Base-by-base conservation (phyloP, 2,113 vertebrate species). In the Mionectes macconnelli region DNA sequence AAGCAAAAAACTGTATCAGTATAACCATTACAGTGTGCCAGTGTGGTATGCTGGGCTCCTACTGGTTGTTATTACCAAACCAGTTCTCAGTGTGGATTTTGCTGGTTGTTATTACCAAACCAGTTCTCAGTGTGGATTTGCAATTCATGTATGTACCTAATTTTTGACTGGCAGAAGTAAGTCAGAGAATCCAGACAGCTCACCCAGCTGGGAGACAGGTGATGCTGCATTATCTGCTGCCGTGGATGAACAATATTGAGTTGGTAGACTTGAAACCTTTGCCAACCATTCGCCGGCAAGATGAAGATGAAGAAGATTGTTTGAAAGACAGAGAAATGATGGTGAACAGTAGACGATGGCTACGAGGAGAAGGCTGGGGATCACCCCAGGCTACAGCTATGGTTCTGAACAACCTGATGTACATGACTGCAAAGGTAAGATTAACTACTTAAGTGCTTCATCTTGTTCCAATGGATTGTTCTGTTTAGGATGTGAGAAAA, bases 181-280 rank as follows among this genome's bases (percentile, higher is more conserved):
- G 99, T 98, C 99, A 99, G 98, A 98, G 99, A 56, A 99, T 99
- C 95, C 99, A 99, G 91, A 99, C 99, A 1, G 99, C 99, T 11
- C 99, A 99, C 89, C 99, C 99, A 17, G 98, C 99, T 62, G 99
- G 99, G 33, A 98, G 99, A 24, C 99, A 99, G 75, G 99, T 99
- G 45, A 99, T 99, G 99, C 94, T 99, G 84, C 99, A 99, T 97
- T 99, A 99, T 95, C 98, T 99, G 80, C 98, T 99, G 24, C 99
- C 99, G 0, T 99, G 99, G 99, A 99, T 99, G 99, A 99, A 99
- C 98, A 99, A 99, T 40, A 98, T 99, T 67, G 99, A 99, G 97
- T 83, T 99, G 95, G 99, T 99, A 14, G 99, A 99, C 69, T 96
- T 99, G 72, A 99, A 99, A 86, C 98, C 98, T 67, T 91, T 98